These are phyloP conservation scores for Scomber colias DNA, from an alignment of 2,113 vertebrate species.

Conservation along the genomic window DNA sequence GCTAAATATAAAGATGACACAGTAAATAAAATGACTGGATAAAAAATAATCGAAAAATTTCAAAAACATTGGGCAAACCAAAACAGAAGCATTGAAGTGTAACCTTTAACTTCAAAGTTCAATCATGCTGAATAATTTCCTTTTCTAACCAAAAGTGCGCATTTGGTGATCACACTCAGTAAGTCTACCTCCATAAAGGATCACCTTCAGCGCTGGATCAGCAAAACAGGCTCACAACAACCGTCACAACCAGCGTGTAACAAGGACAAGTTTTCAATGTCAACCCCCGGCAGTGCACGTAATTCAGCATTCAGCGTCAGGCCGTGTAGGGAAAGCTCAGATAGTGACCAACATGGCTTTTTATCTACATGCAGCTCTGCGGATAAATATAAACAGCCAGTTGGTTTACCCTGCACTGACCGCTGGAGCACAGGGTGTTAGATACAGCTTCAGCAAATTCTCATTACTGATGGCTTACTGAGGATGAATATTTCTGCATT, in stretches of 20 bases:
- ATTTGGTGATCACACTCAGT: neutral
- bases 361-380: constrained; percentile 49
- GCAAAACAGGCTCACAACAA: constrained; percentile 17
- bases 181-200: neutral
- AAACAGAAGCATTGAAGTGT: neutral
- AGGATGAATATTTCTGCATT: constrained; percentile 52
- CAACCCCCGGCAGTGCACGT: constrained; percentile 29
- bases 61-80: too few relatives aligned
- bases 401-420: constrained; percentile 59
- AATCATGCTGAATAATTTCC: too few relatives aligned
- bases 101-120: too few relatives aligned
- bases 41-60: too few relatives aligned
- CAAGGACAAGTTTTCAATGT: constrained; percentile 63
- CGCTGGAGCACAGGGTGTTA: constrained; percentile 49
- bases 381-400: constrained; percentile 69
- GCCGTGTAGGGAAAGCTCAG: constrained; percentile 19
- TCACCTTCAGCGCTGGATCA: constrained; percentile 23
- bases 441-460: constrained; percentile 54
- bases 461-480: constrained; percentile 68
- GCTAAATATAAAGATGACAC: too few relatives aligned
- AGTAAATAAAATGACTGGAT: too few relatives aligned
- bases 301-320: constrained; percentile 45
- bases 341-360: constrained; percentile 34
- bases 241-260: constrained; percentile 14
- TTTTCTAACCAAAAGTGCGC: neutral